These are phyloP conservation scores for Rhadinocentrus ornatus DNA, from an alignment of 2,797 vertebrate genomes.

Conservation along the genomic window DNA sequence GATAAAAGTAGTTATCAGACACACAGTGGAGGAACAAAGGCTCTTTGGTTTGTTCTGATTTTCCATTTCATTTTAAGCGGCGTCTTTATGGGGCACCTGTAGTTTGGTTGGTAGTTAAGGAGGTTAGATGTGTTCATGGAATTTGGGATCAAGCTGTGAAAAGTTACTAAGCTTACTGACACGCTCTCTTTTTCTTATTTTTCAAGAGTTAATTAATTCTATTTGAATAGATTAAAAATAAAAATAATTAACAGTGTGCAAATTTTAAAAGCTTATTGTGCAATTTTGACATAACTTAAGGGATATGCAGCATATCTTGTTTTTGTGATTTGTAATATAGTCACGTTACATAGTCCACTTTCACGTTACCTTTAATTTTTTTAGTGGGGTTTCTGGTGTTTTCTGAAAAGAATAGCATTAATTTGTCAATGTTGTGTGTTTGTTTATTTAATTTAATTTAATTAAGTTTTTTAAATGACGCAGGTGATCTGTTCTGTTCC, in stretches of 20 bases:
- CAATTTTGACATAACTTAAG: background rate
- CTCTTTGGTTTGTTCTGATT: slow-evolving; percentile 64
- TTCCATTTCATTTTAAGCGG: slow-evolving; percentile 59
- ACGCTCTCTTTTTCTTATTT: background rate
- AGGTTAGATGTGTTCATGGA: slow-evolving; percentile 18
- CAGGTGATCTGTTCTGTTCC: too few species aligned
- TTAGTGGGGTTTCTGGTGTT: too few species aligned
- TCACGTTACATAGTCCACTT: background rate
- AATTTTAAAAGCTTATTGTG: background rate
- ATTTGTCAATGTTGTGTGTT: too few species aligned
- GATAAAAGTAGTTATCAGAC: slow-evolving; percentile 75
- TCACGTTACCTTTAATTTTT: too few species aligned
- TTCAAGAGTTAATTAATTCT: background rate
- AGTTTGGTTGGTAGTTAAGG: slow-evolving; percentile 21
- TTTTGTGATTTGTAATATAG: background rate
- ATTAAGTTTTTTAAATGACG: too few species aligned
- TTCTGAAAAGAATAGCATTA: too few species aligned
- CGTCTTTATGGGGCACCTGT: slow-evolving; percentile 28
- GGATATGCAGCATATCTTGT: background rate
- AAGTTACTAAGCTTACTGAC: slow-evolving; percentile 4
- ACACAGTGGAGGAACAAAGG: slow-evolving; percentile 62
- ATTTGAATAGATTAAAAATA: background rate
- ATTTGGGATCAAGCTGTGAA: slow-evolving; percentile 15
- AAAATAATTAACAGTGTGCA: background rate
- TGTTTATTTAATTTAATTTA: too few species aligned